Base-by-base conservation (phyloP, 2,888 invertebrate species). In the Eumacrocentrus americanus region DNA sequence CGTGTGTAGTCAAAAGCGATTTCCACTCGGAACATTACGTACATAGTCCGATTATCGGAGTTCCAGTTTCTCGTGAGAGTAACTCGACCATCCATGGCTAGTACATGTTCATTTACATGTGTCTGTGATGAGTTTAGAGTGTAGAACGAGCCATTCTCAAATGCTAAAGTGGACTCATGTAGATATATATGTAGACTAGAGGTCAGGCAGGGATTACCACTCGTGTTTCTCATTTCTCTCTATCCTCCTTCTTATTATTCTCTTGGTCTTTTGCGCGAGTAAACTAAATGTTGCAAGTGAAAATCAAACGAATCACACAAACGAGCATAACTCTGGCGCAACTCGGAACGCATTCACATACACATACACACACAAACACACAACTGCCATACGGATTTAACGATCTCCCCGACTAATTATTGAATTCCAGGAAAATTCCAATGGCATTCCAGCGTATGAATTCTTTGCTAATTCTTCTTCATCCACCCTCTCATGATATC, bases 321-420 rank as follows among this genome's bases (percentile, higher is more conserved):
- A n/a, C n/a, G n/a, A n/a, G n/a, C n/a, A n/a, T n/a, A n/a, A n/a
- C n/a, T n/a, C n/a, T n/a, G n/a, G n/a, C n/a, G 16, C 40, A 16
- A 40, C 16, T 12, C 12, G 9, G 12, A 7, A 7, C 2, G 2
- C n/a, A 35, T 35, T 11, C n/a, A 4, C n/a, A 2, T 7, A 7
- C 9, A 7, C 9, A 35, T 35, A n/a, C n/a, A 7, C n/a, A 7
- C n/a, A n/a, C 12, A 23, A 12, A 22, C 12, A 11, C 20, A 22
- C n/a, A 11, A 29, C 7, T 16, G 12, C 7, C 18, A 37, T 20
- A 16, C 20, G 47, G 58, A 57, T 60, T 58, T 58, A 66, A 63
- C 58, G 65, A 64, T 62, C 62, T 44, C 52, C 44, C 47, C 42
- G 50, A 62, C 60, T 59, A 66, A 64, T 64, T 62, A 62, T 59